Conservation (phyloP, 2,888 invertebrate genomes). For the Artemia sp. region DNA sequence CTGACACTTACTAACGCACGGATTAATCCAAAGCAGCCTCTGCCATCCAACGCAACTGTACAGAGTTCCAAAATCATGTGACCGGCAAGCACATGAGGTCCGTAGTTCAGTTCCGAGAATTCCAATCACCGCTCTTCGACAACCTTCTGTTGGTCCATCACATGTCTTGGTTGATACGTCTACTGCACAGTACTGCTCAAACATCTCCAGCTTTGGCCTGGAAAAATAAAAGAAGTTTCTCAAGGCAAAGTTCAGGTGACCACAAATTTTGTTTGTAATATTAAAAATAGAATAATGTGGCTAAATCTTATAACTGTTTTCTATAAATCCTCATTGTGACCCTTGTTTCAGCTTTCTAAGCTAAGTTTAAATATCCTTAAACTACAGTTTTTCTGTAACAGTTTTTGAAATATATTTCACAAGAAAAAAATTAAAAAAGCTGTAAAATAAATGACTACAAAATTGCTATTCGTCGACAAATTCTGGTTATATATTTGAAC, state of each 20-base stretch:
- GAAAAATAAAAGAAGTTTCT: slow-evolving; percentile 20
- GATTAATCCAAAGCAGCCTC: slow-evolving; percentile 71
- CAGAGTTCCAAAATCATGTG: slow-evolving; percentile 46
- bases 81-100: slow-evolving; percentile 71
- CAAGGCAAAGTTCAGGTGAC: too few relatives aligned
- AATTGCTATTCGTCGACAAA: background rate
- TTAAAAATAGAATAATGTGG: too few relatives aligned
- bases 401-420: background rate
- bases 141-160: slow-evolving; percentile 65
- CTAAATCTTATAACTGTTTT: too few relatives aligned
- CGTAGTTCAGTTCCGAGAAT: slow-evolving; percentile 75
- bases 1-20: slow-evolving; percentile 62
- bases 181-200: slow-evolving; percentile 78
- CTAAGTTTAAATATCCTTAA: background rate
- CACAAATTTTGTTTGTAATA: too few relatives aligned
- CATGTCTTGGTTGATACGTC: slow-evolving; percentile 76
- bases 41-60: slow-evolving; percentile 84
- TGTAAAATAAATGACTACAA: background rate
- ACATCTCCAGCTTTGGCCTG: slow-evolving; percentile 63
- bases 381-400: background rate
- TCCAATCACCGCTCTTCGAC: slow-evolving; percentile 65
- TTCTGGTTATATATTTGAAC: too few relatives aligned
- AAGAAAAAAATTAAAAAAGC: background rate
- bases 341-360: background rate
- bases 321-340: background rate